Evolutionary conservation across 2,888 invertebrate genomes (phyloP), one percentile per base, ranked within the genome.

Genomic region (Hypercompe scribonia): DNA sequence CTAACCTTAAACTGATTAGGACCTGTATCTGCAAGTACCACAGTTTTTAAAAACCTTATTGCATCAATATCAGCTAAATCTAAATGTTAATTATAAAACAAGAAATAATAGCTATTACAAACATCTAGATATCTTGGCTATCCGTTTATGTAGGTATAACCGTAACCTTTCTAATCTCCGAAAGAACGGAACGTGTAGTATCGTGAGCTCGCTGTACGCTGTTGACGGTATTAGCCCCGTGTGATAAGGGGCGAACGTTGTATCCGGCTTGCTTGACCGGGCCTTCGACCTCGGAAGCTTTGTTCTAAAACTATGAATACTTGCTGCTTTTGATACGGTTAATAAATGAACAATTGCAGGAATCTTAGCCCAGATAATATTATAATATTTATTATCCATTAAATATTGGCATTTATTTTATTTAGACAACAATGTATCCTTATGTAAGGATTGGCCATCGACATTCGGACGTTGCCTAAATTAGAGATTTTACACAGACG

Each of bases 201-300:
- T 71, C 70, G 50, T 70, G 50, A 66, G 71, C 61, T 67, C 58
- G 42, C 39, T 42, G 46, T 61, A 36, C 65, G 18, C 58, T 50
- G 63, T 71, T 46, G 73, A 61, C 65, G 73, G 73, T 64, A 73
- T 65, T 73, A 70, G 39, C 65, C 69, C 28, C 42, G 72, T 65
- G 73, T 73, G 73, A 73, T 73, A 69, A 70, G 73, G 67, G 69
- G 64, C 39, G 65, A 65, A 65, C 65, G 46, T 39, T 69, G 65
- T 66, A 70, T 73, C 73, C 73, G 65, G 58, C 46, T 42, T 33
- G n/a, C 42, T 34, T 68, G 46, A 46, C 50, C 70, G 70, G 28
- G 50, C 70, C 64, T 70, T 67, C 46, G 63, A 72, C 69, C 69
- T 69, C 73, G 65, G 13, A 50, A 42, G 64, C 68, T 70, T 54